These are phyloP conservation scores for Lycorma delicatula DNA, from an alignment of 1,140 invertebrate species.

Conservation along the genomic window DNA sequence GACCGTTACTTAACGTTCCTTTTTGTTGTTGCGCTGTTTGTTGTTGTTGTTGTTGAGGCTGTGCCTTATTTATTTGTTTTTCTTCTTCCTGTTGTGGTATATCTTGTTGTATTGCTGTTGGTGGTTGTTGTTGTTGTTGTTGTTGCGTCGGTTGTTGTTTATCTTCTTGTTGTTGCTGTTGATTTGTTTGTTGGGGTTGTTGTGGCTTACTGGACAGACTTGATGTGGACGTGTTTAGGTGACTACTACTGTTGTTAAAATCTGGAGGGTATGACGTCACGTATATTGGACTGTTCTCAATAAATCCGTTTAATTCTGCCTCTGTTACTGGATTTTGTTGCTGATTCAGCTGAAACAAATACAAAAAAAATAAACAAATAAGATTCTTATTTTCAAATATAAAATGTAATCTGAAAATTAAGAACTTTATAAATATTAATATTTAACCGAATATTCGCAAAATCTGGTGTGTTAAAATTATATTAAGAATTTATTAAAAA, in stretches of 20 bases:
- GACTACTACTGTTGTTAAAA: background rate
- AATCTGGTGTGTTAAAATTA: too few species aligned
- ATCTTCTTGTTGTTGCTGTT: background rate
- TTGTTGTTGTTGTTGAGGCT: too few species aligned
- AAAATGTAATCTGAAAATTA: too few species aligned
- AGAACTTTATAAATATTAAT: too few species aligned
- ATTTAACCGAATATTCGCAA: too few species aligned
- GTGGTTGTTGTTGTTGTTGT: background rate
- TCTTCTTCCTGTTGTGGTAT: too few species aligned
- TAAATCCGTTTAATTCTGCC: constrained; percentile 59
- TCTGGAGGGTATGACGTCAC: constrained; percentile 43
- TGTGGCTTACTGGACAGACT: background rate
- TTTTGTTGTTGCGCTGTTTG: too few species aligned
- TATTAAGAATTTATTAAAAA: too few species aligned
- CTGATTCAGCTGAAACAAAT: constrained; percentile 51
- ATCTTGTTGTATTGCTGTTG: constrained; percentile 1
- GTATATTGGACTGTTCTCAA: constrained; percentile 65
- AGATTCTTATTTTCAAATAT: background rate
- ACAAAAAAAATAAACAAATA: constrained; percentile 8
- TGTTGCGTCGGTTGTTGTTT: background rate
- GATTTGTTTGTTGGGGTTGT: background rate
- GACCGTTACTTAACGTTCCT: background rate
- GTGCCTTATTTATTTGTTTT: too few species aligned
- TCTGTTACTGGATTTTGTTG: constrained; percentile 39
- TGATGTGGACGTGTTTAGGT: background rate